phyloP scores from a whole-genome alignment of 2,113 vertebrate species.

The Noturus placidus region DNA sequence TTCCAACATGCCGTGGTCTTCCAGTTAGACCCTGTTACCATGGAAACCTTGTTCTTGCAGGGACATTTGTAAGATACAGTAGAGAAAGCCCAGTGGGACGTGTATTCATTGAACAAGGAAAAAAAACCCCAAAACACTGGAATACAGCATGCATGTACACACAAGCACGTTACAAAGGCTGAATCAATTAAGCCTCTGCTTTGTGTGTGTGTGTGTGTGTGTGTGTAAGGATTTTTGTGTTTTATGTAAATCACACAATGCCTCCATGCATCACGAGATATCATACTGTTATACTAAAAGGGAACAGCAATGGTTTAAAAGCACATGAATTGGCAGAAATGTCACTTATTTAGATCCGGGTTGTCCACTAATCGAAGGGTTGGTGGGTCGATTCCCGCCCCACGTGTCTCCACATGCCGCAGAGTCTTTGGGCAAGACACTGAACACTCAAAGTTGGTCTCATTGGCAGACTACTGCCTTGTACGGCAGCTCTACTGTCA shows the following conservation, averaged over 20 bases:
- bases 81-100: conserved; percentile 27
- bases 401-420: too few species aligned
- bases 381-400: too few species aligned
- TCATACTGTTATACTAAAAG: background rate
- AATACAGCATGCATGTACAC: background rate
- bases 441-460: too few species aligned
- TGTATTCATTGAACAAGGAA: conserved; percentile 8
- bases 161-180: background rate
- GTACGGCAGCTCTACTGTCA: too few species aligned
- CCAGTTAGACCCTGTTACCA: conserved; percentile 47
- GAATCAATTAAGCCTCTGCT: conserved; percentile 10
- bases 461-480: too few species aligned
- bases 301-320: background rate
- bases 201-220: background rate
- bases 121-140: background rate
- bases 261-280: background rate
- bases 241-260: background rate
- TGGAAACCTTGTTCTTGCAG: conserved; percentile 47
- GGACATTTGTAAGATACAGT: conserved; percentile 35
- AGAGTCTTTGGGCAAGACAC: too few species aligned
- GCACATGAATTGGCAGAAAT: background rate
- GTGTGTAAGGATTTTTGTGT: background rate
- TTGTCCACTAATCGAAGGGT: too few species aligned
- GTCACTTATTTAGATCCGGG: background rate
- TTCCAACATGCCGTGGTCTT: conserved; percentile 19